Evolutionary conservation across 1,140 invertebrate species (phyloP).

Genomic region (Halyomorpha halys): DNA sequence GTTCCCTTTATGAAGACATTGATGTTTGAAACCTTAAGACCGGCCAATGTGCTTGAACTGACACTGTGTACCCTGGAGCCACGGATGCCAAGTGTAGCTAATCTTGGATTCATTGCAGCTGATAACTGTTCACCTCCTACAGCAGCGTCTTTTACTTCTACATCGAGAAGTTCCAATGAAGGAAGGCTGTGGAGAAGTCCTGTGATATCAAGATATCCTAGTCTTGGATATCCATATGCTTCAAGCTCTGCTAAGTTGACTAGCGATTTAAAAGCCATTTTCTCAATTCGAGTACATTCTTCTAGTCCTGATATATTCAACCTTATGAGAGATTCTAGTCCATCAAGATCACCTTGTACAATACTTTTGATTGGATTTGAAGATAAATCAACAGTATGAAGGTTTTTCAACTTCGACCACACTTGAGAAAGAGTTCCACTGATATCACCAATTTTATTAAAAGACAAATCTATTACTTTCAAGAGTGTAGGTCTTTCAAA

Average conservation of each 20-base stretch:
- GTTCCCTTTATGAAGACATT: constrained; percentile 65
- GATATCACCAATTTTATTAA: constrained; percentile 56
- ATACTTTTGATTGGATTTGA: constrained; percentile 62
- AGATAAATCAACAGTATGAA: constrained; percentile 63
- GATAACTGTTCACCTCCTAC: constrained; percentile 73
- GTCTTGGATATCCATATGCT: constrained; percentile 59
- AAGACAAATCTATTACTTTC: constrained; percentile 64
- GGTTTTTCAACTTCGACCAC: constrained; percentile 53
- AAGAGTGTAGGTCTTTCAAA: constrained; percentile 69
- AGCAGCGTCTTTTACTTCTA: constrained; percentile 74
- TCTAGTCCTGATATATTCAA: constrained; percentile 56
- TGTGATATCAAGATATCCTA: constrained; percentile 73
- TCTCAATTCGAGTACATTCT: constrained; percentile 65
- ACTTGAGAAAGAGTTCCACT: constrained; percentile 41
- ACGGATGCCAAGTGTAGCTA: constrained; percentile 59
- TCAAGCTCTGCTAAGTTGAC: constrained; percentile 56
- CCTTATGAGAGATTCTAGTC: constrained; percentile 49
- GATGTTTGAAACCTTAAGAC: constrained; percentile 59
- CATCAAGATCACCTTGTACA: constrained; percentile 59
- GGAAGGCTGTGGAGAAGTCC: constrained; percentile 61
- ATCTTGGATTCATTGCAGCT: constrained; percentile 62
- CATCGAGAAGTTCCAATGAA: constrained; percentile 57
- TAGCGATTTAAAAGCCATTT: constrained; percentile 63
- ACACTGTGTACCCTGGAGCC: constrained; percentile 65
- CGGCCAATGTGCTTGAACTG: constrained; percentile 69